Conservation (phyloP, 2,888 invertebrate species). For the Caenorhabditis imperialis region DNA sequence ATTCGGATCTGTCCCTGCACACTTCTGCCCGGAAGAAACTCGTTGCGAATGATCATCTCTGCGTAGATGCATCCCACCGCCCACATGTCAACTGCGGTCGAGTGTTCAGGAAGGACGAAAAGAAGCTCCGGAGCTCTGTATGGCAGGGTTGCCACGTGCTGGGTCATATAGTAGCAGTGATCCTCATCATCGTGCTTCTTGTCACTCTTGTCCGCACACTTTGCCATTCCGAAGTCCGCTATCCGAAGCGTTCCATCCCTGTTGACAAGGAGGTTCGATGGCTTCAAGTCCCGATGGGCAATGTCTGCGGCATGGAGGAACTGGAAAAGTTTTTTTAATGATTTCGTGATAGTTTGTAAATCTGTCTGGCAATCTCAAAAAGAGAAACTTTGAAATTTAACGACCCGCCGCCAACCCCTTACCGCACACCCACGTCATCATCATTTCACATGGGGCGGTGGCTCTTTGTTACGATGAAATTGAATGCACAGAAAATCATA, state of each 20-base stretch:
- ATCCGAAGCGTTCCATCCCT: constrained; percentile 66
- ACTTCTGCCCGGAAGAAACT: constrained; percentile 72
- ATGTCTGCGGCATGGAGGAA: constrained; percentile 75
- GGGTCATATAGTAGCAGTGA: constrained; percentile 77
- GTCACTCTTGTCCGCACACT: constrained; percentile 62
- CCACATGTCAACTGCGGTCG: constrained; percentile 77
- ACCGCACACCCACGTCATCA: too few relatives aligned
- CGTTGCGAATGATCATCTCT: constrained; percentile 73
- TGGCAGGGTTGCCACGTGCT: constrained; percentile 74
- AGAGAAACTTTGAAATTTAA: too few relatives aligned
- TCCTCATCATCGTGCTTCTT: constrained; percentile 71
- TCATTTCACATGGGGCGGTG: constrained; percentile 23
- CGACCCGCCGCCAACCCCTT: too few relatives aligned
- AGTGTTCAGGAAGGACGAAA: constrained; percentile 74
- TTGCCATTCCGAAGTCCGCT: constrained; percentile 76
- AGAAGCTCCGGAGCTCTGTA: constrained; percentile 76
- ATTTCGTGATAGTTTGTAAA: neutral
- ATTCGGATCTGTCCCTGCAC: constrained; percentile 75
- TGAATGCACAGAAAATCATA: constrained; percentile 17
- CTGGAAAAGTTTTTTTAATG: constrained; percentile 51
- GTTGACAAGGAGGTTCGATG: constrained; percentile 75
- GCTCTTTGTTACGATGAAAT: constrained; percentile 7
- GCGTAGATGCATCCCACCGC: constrained; percentile 76
- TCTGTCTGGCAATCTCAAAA: too few relatives aligned
- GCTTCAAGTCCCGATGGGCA: constrained; percentile 75